Evolutionary conservation across 2,888 invertebrate species (phyloP), one percentile per base, ranked within the genome.

Genomic region (Epirrhoe tristata): DNA sequence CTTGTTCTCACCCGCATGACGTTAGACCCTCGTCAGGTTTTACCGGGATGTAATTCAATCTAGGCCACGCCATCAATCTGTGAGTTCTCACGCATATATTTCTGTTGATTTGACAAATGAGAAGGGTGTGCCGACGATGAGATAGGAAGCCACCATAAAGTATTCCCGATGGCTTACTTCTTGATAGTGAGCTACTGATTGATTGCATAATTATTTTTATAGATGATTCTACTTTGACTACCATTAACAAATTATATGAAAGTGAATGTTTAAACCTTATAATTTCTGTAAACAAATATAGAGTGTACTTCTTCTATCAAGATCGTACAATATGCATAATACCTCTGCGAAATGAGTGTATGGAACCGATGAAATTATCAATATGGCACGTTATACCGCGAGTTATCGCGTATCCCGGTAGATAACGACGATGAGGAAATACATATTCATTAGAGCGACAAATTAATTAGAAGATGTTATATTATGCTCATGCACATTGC

Each of bases 71-170:
- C 93, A 93, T 93, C 93, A 93, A 92, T 93, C 93, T 91, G 91
- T 88, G 86, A 88, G 87, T 90, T 90, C 88, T 90, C 90, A 88
- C 90, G 91, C 91, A 92, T 93, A 93, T 90, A 92, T 93, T 93
- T 91, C 90, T 90, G 91, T 89, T 93, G 93, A 93, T 93, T 93
- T 93, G 93, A 93, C 93, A 93, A 93, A 93, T 93, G 93, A 93
- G 90, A 86, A 92, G 92, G 93, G 93, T 93, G 87, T 83, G 81
- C 81, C 81, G 74, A 81, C 84, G 81, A 86, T 85, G 85, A 85
- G 81, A 81, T 75, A 79, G 79, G 80, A 79, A 81, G 75, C 81
- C 80, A 80, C 78, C 73, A 75, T 82, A 83, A 86, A 84, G 82
- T 81, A 83, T 83, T 83, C 77, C 80, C 78, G 82, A 82, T 77